Conservation (phyloP, 1,140 invertebrate species). For the Diorhabda sublineata region DNA sequence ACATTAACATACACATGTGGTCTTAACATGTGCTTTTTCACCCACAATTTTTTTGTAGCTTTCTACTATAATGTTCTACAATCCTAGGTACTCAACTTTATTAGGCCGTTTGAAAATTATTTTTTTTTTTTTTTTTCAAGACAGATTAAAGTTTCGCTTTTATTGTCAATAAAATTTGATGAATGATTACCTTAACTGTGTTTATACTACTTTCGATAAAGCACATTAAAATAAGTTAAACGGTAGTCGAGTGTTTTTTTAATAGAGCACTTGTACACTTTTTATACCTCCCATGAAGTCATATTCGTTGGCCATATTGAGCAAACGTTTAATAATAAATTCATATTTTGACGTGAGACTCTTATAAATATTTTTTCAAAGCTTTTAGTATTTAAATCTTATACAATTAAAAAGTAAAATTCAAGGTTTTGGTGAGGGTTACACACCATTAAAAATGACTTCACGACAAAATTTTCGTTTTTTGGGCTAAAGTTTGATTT, state of each 20-base stretch:
- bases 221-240: background rate
- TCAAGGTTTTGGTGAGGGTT: too few species aligned
- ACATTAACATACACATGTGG: background rate
- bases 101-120: background rate
- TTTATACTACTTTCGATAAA: background rate
- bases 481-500: too few species aligned
- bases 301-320: background rate
- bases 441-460: too few species aligned
- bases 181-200: background rate
- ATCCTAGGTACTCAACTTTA: background rate
- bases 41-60: background rate
- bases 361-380: too few species aligned
- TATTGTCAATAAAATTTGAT: conserved; percentile 1
- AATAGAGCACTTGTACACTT: background rate
- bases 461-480: too few species aligned
- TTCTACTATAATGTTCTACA: background rate
- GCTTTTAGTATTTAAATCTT: too few species aligned
- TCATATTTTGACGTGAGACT: too few species aligned
- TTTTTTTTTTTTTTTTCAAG: background rate
- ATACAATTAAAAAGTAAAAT: too few species aligned
- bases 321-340: too few species aligned
- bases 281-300: background rate
- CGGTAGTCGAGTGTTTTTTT: background rate
- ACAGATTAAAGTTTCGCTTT: background rate
- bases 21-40: background rate